A percentile compares a stretch with the other conserved stretches of the same genome.
Conservation (phyloP, 2,797 vertebrate genomes). For the Cyprinella venusta region DNA sequence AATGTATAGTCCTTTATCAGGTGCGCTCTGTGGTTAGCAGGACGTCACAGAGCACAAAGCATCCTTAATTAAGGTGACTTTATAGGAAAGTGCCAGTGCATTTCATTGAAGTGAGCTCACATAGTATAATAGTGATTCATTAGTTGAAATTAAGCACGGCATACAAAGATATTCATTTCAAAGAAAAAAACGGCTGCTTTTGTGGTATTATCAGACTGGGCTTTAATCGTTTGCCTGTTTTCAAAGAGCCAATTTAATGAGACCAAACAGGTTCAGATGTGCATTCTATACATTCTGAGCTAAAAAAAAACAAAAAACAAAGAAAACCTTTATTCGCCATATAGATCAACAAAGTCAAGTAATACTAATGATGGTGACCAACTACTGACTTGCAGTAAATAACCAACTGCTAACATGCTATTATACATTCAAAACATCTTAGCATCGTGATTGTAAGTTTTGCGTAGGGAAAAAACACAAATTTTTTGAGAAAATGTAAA, state of each 20-base stretch:
- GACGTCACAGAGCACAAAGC: constrained; percentile 46
- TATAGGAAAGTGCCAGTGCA: constrained; percentile 35
- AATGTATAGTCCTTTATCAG: constrained; percentile 41
- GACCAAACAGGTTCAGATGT: constrained; percentile 35
- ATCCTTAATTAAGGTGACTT: constrained; percentile 62
- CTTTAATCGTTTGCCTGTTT: constrained; percentile 54
- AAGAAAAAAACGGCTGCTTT: constrained; percentile 39
- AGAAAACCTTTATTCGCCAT: constrained; percentile 3
- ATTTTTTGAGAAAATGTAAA: background rate
- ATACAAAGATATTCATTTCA: constrained; percentile 44
- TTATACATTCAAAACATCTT: background rate
- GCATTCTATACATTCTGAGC: background rate
- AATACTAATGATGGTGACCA: constrained; percentile 31
- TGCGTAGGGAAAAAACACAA: background rate
- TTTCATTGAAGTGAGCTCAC: constrained; percentile 50
- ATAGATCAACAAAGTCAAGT: background rate
- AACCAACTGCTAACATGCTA: background rate
- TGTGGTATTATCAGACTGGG: constrained; percentile 40
- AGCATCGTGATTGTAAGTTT: background rate
- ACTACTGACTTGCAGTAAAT: background rate
- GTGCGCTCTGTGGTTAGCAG: constrained; percentile 16
- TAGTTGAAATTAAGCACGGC: constrained; percentile 31
- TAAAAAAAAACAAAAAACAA: background rate
- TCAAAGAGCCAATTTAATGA: constrained; percentile 50
- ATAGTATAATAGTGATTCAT: constrained; percentile 54